Evolutionary conservation across 2,888 invertebrate genomes (phyloP), one percentile per base, ranked within the genome.

Genomic region (Philaethria dido): DNA sequence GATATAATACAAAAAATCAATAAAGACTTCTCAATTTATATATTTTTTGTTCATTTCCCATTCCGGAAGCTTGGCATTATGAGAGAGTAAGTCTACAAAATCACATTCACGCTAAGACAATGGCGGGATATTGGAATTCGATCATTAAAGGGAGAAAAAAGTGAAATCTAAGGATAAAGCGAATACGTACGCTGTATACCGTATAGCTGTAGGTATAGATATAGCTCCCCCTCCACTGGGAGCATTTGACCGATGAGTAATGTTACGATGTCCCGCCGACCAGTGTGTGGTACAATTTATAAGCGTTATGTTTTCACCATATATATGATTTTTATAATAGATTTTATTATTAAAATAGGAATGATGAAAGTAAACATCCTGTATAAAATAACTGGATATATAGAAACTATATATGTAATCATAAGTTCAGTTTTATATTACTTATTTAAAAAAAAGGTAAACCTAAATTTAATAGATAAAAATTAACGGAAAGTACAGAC

Each of bases 171-270:
- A 54, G 45, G 60, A 69, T 62, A 64, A 50, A 33, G 63, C 48
- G n/a, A 39, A 47, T 25, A 48, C n/a, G 44, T 29, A 29, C 3
- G 6, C 3, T 29, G 29, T 29, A 29, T 29, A 29, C 29, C 1
- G 11, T 50, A 33, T 47, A 50, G 29, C 64, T 54, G 36, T 42
- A 13, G 18, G 33, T 54, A 14, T 60, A 45, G 45, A 33, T 47
- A 29, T 33, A 42, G 14, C n/a, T 42, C 36, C 52, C 69, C 68
- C 45, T 33, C 71, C 65, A 60, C 22, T 55, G 71, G 69, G 71
- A 69, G 71, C 69, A 44, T 69, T 71, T 71, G 71, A 69, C 69
- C 69, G 69, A 71, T 71, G 71, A 71, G 69, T 71, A 71, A 71
- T 69, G 71, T 66, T 62, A 52, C 61, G 62, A 48, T 44, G 71